Percentiles rank a stretch among this genome's conserved stretches.
Evolutionary conservation across 2,113 vertebrate genomes (phyloP).

Genomic region (Paracanthobrama guichenoti): DNA sequence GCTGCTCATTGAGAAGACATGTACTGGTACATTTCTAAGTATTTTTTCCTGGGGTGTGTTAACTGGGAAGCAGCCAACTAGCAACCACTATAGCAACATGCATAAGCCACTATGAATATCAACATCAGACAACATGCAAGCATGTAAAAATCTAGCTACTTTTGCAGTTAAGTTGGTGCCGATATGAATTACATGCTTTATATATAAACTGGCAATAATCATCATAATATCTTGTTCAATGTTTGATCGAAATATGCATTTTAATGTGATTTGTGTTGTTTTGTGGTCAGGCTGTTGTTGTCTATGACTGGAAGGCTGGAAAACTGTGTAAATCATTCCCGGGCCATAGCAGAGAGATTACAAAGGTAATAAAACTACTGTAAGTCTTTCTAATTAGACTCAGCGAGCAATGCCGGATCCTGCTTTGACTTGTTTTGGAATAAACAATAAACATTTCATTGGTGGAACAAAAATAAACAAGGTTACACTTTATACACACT

Average conservation of each 20-base stretch:
- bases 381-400: not conserved
- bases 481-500: too few relatives aligned
- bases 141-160: not conserved
- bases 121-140: not conserved
- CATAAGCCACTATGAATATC: not conserved
- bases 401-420: not conserved
- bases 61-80: too few relatives aligned
- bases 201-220: not conserved
- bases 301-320: slow-evolving; percentile 89
- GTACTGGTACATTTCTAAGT: too few relatives aligned
- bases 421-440: not conserved
- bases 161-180: not conserved
- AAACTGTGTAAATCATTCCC: slow-evolving; percentile 78
- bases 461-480: not conserved
- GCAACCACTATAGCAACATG: not conserved
- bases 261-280: slow-evolving; percentile 3
- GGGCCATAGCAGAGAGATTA: slow-evolving; percentile 89
- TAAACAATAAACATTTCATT: not conserved
- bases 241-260: not conserved
- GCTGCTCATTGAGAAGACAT: too few relatives aligned
- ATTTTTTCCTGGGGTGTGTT: too few relatives aligned
- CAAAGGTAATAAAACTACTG: slow-evolving; percentile 81
- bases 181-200: not conserved
- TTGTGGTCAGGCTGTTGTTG: slow-evolving; percentile 80
- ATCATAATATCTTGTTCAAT: not conserved